Conservation (phyloP, 2,888 invertebrate genomes). For the Hypomecis atomaria region DNA sequence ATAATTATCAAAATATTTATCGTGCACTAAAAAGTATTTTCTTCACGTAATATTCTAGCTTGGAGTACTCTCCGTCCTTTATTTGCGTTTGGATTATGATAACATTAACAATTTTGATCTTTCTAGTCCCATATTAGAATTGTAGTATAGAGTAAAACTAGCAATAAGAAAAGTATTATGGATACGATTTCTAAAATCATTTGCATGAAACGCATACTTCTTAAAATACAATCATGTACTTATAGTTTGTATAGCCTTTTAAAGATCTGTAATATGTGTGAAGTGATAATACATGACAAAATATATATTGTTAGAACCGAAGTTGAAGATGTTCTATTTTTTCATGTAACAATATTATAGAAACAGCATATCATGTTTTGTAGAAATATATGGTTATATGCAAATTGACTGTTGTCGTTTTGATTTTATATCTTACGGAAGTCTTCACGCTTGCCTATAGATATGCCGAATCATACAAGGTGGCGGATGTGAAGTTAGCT, state of each 20-base stretch:
- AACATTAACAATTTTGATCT: constrained; percentile 56
- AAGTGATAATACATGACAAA: constrained; percentile 66
- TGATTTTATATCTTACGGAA: background rate
- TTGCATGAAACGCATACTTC: constrained; percentile 29
- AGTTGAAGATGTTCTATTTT: constrained; percentile 61
- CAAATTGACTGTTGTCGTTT: constrained; percentile 45
- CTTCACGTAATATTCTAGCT: constrained; percentile 55
- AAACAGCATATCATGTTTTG: constrained; percentile 79
- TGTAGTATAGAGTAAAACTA: constrained; percentile 42
- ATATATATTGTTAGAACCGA: constrained; percentile 38
- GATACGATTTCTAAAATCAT: constrained; percentile 30
- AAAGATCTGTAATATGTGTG: constrained; percentile 67
- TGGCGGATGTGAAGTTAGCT: too few species aligned
- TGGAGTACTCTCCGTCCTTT: constrained; percentile 67
- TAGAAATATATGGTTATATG: constrained; percentile 73
- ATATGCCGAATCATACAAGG: too few species aligned
- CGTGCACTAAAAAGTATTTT: constrained; percentile 35
- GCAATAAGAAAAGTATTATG: constrained; percentile 27
- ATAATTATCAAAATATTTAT: constrained; percentile 31
- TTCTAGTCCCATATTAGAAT: constrained; percentile 74
- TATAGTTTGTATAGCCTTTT: constrained; percentile 48
- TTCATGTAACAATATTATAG: constrained; percentile 61
- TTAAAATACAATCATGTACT: constrained; percentile 31
- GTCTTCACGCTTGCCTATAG: too few species aligned
- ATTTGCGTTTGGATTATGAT: constrained; percentile 55